Conservation (phyloP, 1,140 invertebrate species). For the Trinorchestia longiramus region DNA sequence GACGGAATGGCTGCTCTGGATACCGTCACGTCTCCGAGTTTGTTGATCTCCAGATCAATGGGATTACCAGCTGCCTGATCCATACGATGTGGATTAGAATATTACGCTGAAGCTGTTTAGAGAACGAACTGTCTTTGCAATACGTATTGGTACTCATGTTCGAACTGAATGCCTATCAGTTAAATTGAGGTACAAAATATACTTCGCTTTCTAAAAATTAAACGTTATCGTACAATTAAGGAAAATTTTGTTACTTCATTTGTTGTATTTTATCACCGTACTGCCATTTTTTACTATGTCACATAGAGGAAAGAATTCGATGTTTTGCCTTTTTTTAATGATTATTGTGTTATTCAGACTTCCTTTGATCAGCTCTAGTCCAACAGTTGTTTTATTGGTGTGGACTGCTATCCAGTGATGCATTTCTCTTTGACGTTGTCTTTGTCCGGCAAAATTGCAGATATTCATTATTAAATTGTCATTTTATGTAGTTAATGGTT, state of each 20-base stretch:
- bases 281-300: background rate
- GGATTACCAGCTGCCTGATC: background rate
- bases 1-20: background rate
- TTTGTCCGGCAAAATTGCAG: background rate
- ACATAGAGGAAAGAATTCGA: background rate
- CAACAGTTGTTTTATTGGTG: background rate
- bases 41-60: background rate
- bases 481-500: background rate
- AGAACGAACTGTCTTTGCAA: background rate
- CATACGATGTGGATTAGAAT: background rate
- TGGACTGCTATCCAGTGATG: background rate
- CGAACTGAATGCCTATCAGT: background rate
- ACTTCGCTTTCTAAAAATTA: background rate
- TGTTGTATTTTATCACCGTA: background rate
- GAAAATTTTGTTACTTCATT: background rate
- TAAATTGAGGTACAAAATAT: too few species aligned
- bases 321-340: background rate
- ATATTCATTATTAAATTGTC: background rate
- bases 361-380: background rate
- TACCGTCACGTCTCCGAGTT: background rate
- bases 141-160: background rate
- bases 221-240: background rate
- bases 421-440: background rate
- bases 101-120: background rate
- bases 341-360: background rate